Conservation (phyloP, 2,113 vertebrate species). For the Galbula dea region DNA sequence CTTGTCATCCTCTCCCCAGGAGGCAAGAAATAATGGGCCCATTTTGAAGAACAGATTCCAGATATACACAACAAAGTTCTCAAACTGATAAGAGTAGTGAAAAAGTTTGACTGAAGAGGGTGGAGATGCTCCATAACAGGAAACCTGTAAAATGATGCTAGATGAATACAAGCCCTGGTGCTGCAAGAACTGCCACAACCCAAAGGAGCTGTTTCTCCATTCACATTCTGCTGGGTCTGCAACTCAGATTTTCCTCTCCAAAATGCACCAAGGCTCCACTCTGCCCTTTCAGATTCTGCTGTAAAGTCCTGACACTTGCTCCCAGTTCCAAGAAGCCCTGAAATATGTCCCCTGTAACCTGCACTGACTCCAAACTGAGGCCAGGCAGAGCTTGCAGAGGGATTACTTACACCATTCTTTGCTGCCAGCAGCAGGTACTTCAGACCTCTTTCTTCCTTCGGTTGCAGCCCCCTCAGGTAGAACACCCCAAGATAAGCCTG, state of each 20-base stretch:
- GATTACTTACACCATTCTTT: slow-evolving; percentile 73
- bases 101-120: slow-evolving; percentile 19
- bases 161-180: neutral
- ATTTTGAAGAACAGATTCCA: neutral
- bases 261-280: neutral
- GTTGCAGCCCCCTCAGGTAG: slow-evolving; percentile 73
- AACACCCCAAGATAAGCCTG: slow-evolving; percentile 88
- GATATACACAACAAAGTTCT: neutral
- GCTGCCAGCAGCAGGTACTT: slow-evolving; percentile 86
- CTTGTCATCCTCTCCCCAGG: neutral
- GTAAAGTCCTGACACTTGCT: accelerated
- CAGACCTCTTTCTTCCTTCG: slow-evolving; percentile 73
- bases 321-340: neutral
- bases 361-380: neutral
- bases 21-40: neutral
- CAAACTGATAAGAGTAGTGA: neutral
- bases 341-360: neutral
- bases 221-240: neutral
- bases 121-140: neutral
- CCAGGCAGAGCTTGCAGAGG: neutral
- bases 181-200: neutral
- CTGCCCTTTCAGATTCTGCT: neutral
- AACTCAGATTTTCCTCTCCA: neutral
- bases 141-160: neutral
- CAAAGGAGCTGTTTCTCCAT: neutral